Percentiles rank a stretch among this genome's conserved stretches.
Evolutionary conservation across 2,113 vertebrate genomes (phyloP).

Genomic region (Cygnus buccinator): DNA sequence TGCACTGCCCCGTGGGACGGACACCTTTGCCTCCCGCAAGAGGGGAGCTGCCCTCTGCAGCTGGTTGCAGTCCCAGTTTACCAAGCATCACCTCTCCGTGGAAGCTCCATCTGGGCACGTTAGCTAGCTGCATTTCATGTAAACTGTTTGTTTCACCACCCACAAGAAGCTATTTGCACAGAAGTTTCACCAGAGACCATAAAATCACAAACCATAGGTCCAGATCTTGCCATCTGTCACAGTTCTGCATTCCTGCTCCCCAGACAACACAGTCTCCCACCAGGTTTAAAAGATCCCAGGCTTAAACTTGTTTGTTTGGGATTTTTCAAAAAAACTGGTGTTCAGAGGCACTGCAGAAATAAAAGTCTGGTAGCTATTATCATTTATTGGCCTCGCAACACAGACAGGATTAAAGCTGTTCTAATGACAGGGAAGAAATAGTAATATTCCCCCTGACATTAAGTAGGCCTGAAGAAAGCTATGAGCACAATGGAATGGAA

Average conservation of each 20-base stretch:
- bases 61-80: background rate
- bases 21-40: background rate
- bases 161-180: background rate
- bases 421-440: constrained; percentile 38
- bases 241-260: constrained; percentile 23
- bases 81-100: background rate
- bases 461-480: constrained; percentile 44
- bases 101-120: constrained; percentile 22
- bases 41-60: background rate
- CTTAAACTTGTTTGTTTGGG: constrained; percentile 48
- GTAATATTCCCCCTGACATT: constrained; percentile 51
- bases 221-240: constrained; percentile 50
- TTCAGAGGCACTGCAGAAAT: constrained; percentile 20
- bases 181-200: constrained; percentile 46
- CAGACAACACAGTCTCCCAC: constrained; percentile 49
- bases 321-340: constrained; percentile 7
- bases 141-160: constrained; percentile 62
- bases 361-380: constrained; percentile 2
- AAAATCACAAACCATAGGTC: constrained; percentile 59
- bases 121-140: background rate
- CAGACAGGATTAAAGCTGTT: constrained; percentile 53
- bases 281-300: constrained; percentile 24
- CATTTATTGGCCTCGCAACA: constrained; percentile 1
- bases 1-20: rapidly evolving
- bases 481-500: constrained; percentile 13